Evolutionary conservation across 2,797 vertebrate species (phyloP), one percentile per base, ranked within the genome.

Genomic region (Moxostoma hubbsi): DNA sequence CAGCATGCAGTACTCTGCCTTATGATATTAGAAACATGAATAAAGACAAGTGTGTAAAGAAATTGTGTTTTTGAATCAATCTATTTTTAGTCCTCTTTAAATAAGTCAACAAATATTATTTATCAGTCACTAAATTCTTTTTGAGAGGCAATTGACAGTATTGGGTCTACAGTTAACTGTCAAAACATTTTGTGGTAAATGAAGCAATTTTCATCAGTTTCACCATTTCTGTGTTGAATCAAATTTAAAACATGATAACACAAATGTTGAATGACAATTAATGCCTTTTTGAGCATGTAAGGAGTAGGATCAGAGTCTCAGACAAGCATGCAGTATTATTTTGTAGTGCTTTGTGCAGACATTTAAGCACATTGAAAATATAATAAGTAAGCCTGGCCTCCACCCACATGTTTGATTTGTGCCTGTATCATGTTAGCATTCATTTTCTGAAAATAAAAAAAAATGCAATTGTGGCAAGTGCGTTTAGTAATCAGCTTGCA

Each of bases 401-500:
- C 49, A 43, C 63, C 36, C 57, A 9, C 51, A 67, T 8, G 45
- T 77, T 46, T 72, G 18, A 15, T 51, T 66, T 54, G 47, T 66
- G 69, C 24, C 49, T 65, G 53, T 24, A 77, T n/a, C 57, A 36
- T 36, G 43, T 73, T 47, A 61, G 43, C 46, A 57, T 24, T 81
- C 46, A 66, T 72, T 77, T 68, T 73, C 58, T 64, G 61, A 49
- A 61, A 66, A 55, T 36, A 36, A 36, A 36, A 36, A 36, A 73
- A 7, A 81, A 81, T 72, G 24, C 24, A 24, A 72, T 51, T 72
- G 53, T 72, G 76, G 2, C 64, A 70, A 79, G 76, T 64, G 51
- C 71, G 61, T 77, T 36, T 68, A 64, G 76, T 59, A 64, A 79
- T 79, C 76, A 63, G 68, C 76, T 64, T 63, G 67, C 68, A 79